phyloP scores from a whole-genome alignment of 2,797 vertebrate genomes.

The Propithecus deckenii region DNA sequence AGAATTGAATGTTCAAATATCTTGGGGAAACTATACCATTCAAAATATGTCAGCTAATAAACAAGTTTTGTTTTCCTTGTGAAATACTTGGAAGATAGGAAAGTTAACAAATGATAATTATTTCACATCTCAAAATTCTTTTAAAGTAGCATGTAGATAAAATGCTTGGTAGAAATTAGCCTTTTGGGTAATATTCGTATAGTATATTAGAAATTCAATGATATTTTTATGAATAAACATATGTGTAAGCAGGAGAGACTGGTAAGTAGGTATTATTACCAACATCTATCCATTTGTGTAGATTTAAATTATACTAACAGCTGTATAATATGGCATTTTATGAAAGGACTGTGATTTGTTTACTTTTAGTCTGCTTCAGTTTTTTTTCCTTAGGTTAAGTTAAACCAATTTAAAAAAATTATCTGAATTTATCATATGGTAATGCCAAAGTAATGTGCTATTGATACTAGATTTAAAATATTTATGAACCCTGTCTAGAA shows the following conservation, averaged over 20 bases:
- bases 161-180: constrained; percentile 16
- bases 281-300: neutral
- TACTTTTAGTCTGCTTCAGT: neutral
- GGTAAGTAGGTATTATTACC: neutral
- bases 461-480: constrained; percentile 24
- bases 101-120: neutral
- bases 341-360: neutral
- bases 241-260: neutral
- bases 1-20: neutral
- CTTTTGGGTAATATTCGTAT: neutral
- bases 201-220: constrained; percentile 30
- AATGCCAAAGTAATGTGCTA: neutral
- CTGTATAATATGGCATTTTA: neutral
- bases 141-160: neutral
- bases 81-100: neutral
- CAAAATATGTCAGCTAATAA: constrained; percentile 18
- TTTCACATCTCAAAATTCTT: constrained; percentile 3
- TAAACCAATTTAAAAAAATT: neutral
- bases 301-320: neutral
- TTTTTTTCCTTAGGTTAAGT: neutral
- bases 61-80: constrained; percentile 21
- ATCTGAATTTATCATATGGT: neutral
- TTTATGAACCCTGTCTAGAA: neutral
- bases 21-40: neutral
- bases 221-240: constrained; percentile 3